Conservation (phyloP, 2,113 vertebrate genomes). For the Amphiprion percula region DNA sequence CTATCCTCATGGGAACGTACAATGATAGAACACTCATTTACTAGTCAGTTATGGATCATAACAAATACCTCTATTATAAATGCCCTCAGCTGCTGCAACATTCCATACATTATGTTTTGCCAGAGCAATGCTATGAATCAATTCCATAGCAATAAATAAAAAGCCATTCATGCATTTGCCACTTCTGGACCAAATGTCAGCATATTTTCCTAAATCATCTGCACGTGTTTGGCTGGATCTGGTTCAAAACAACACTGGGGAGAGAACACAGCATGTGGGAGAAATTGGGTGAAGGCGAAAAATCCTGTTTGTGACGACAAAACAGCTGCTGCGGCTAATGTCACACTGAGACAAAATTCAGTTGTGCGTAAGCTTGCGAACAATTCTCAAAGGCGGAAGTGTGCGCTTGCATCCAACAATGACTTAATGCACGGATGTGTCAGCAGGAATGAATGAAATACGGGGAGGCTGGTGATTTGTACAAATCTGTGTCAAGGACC, state of each 20-base stretch:
- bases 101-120: neutral
- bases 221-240: conserved; percentile 10
- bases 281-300: conserved; percentile 10
- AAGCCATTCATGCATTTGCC: conserved; percentile 5
- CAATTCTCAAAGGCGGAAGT: neutral
- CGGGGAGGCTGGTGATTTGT: conserved; percentile 20
- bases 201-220: conserved; percentile 42
- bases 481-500: conserved; percentile 41
- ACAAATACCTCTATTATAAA: conserved; percentile 29
- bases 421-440: conserved; percentile 2
- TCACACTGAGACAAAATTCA: conserved; percentile 2
- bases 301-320: conserved; percentile 3
- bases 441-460: conserved; percentile 19
- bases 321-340: conserved; percentile 28
- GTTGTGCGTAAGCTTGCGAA: neutral
- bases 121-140: neutral
- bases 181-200: conserved; percentile 29
- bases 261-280: conserved; percentile 22
- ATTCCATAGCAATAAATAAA: neutral
- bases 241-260: neutral
- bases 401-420: neutral
- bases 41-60: conserved; percentile 28
- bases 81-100: conserved; percentile 27
- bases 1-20: neutral
- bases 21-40: neutral